Evolutionary conservation across 1,140 invertebrate genomes (phyloP), one percentile per base, ranked within the genome.

Genomic region (Drosophila kepulauana): DNA sequence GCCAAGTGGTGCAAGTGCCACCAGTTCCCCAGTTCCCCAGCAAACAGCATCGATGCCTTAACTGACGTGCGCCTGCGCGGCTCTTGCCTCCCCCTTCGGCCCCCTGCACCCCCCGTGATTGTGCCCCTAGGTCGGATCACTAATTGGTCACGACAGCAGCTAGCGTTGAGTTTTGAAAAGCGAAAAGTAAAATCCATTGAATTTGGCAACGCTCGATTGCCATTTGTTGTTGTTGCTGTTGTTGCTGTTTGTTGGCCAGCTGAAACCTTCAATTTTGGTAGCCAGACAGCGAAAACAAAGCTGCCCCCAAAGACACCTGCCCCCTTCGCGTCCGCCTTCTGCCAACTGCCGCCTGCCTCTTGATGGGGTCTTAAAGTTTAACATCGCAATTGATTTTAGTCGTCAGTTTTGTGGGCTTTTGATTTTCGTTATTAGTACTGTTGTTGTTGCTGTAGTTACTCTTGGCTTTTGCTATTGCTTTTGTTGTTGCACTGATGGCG

Each of bases 151-250:
- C 85, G 85, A 88, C 85, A 88, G 84, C 75, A 75, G 85, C 76
- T 28, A 77, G 81, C 71, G 67, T 80, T 76, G 59, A 61, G 69
- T 79, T 86, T 76, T 63, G 54, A 54, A 75, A 88, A 88, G 79
- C 84, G 71, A 89, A 88, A 88, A 88, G 81, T 89, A 89, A 88
- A 88, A 89, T 81, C 85, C 85, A 88, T 88, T 89, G 85, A 88
- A 89, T 88, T 88, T 89, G 85, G 85, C 85, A 88, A 88, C 85
- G 88, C 66, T 76, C 84, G 68, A 76, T 69, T 86, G 78, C 70
- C 59, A 78, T 72, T 85, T 72, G 66, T 63, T 51, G 28, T 11
- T 49, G 8, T 63, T 64, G 48, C 16, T 49, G 49, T 15, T 52
- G 52, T 49, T 52, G 48, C 16, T 16, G 16, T 61, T 49, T 48